Evolutionary conservation across 2,113 vertebrate species (phyloP).

Genomic region (Xerus inauris): DNA sequence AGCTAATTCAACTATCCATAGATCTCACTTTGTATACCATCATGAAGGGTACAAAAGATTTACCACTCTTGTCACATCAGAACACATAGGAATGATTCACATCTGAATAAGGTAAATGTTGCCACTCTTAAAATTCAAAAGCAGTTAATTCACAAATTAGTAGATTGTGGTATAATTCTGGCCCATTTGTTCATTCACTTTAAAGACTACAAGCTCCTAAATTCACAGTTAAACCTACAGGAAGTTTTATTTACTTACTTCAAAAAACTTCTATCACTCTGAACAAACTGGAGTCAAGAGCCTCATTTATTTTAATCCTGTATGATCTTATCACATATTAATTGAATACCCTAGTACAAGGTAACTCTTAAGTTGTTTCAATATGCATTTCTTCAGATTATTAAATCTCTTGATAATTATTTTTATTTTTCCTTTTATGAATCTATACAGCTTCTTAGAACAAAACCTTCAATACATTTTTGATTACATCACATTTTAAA

Average conservation of each 20-base stretch:
- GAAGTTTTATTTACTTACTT: conserved; percentile 22
- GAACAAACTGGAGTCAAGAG: background rate
- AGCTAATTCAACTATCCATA: conserved; percentile 44
- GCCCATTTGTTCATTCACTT: conserved; percentile 1
- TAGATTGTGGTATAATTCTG: background rate
- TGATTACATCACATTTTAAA: conserved; percentile 20
- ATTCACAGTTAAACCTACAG: conserved; percentile 47
- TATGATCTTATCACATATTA: background rate
- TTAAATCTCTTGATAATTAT: background rate
- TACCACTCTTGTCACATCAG: conserved; percentile 10
- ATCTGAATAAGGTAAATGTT: conserved; percentile 45
- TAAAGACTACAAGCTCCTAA: conserved; percentile 9
- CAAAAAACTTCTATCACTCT: conserved; percentile 36
- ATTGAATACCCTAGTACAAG: background rate
- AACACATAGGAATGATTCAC: conserved; percentile 40
- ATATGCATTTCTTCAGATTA: conserved; percentile 39
- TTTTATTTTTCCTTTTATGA: conserved; percentile 46
- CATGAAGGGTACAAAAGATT: conserved; percentile 46
- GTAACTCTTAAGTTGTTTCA: conserved; percentile 11
- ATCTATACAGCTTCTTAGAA: background rate
- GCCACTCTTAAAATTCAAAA: conserved; percentile 44
- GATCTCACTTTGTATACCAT: conserved; percentile 26
- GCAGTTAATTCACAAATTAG: conserved; percentile 29
- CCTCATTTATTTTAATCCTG: conserved; percentile 32
- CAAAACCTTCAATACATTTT: conserved; percentile 16